Conservation (phyloP, 1,140 invertebrate species). For the Leptopilina boulardi region DNA sequence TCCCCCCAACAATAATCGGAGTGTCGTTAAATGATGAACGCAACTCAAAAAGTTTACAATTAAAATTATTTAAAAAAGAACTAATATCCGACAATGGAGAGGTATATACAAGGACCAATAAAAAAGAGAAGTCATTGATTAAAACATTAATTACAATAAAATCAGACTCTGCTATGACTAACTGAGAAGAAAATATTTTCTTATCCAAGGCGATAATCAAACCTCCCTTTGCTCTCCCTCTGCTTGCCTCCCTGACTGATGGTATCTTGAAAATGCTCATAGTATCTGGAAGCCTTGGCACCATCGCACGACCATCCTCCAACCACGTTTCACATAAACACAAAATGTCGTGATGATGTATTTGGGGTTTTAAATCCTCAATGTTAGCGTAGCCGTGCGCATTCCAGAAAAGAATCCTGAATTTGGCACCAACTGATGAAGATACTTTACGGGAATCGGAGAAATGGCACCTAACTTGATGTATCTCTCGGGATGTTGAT, state of each 20-base stretch:
- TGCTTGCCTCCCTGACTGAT: neutral
- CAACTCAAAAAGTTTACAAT: too few relatives aligned
- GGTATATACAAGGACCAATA: too few relatives aligned
- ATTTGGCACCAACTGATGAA: neutral
- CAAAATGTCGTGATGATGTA: neutral
- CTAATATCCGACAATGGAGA: too few relatives aligned
- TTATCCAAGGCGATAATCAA: neutral
- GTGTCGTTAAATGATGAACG: too few relatives aligned
- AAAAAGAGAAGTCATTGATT: too few relatives aligned
- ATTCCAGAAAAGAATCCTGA: neutral
- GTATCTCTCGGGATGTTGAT: too few relatives aligned
- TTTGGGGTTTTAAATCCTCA: neutral
- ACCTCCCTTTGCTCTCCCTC: neutral
- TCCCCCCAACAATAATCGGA: too few relatives aligned
- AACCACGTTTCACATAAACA: neutral
- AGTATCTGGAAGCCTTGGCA: neutral
- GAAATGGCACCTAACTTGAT: neutral
- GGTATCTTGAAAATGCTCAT: neutral
- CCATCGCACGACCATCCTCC: neutral
- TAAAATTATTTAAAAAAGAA: too few relatives aligned
- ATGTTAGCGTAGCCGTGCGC: neutral
- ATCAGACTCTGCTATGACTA: too few relatives aligned
- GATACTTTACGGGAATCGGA: neutral
- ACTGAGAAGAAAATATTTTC: neutral
- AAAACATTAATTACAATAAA: too few relatives aligned